Conservation (phyloP, 2,797 vertebrate genomes). For the Anguilla obscura region DNA sequence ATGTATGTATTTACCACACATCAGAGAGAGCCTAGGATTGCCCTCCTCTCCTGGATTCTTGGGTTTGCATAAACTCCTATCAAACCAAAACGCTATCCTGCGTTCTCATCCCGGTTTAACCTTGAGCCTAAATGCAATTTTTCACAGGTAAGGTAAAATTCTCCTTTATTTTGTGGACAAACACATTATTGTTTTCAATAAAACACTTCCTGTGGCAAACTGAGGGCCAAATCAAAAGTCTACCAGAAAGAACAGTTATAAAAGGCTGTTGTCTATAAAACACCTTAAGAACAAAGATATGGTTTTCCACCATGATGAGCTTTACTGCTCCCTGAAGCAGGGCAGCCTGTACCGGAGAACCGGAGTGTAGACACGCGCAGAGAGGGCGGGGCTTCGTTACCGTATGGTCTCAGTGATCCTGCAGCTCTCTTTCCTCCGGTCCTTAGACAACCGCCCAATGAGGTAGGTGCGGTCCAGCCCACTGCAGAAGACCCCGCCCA, state of each 20-base stretch:
- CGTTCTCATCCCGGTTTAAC: not conserved
- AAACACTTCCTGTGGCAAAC: not conserved
- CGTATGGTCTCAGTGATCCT: conserved; percentile 93
- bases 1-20: not conserved
- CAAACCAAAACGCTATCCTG: not conserved
- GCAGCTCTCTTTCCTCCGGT: conserved; percentile 94
- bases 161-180: not conserved
- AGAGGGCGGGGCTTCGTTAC: conserved; percentile 63
- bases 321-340: not conserved
- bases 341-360: not conserved
- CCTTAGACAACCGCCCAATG: conserved; percentile 90
- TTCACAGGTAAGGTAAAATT: not conserved
- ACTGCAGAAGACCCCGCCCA: conserved; percentile 94
- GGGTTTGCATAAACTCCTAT: not conserved
- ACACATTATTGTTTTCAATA: no score
- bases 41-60: not conserved
- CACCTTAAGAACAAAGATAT: not conserved
- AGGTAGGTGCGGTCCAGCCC: conserved; percentile 96
- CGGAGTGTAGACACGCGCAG: rapidly evolving
- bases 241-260: not conserved
- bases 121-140: no score
- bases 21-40: not conserved
- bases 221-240: not conserved
- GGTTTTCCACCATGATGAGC: not conserved
- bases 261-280: not conserved